Base-by-base conservation (phyloP, 1,140 invertebrate species). In the Sitodiplosis mosellana region DNA sequence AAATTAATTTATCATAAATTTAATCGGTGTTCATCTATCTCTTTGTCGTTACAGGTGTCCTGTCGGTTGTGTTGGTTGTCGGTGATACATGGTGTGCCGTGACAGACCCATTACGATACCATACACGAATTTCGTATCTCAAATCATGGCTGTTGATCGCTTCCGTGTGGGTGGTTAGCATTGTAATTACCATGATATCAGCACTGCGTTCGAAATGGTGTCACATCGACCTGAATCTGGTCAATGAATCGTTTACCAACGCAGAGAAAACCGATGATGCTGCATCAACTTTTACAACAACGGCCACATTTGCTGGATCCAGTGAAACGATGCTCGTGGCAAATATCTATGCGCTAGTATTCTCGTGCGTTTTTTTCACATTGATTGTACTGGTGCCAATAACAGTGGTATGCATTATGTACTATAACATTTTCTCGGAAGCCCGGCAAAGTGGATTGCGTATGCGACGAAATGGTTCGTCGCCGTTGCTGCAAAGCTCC, bases 1-100 rank as follows among this genome's bases (percentile, higher is more conserved):
- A n/a, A n/a, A n/a, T 27, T 27, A 27, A 27, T 27, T 27, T 27
- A 27, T 27, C 27, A 27, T 27, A 27, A 27, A 27, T 10, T 27
- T 5, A 27, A 27, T 27, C 10, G 27, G n/a, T 27, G 3, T 27
- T 27, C 27, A 10, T 21, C 33, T 27, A 27, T 27, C 8, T 44
- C 27, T 33, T 33, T 27, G 43, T 22, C 14, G 42, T 27, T n/a
- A 17, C 33, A 45, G 33, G 43, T 17, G 69, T 76, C 4, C 67
- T 83, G 14, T 78, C 79, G 3, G 73, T 87, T 2, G 69, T 84
- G 20, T 69, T 87, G 19, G 84, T 89, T 48, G 80, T 80, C 1
- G 60, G 85, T 10, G 84, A 89, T 58, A 78, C 87, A 57, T 87
- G 85, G 57, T 77, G 80, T 51, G 84, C 83, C 1, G 82, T 89